Evolutionary conservation across 2,888 invertebrate species (phyloP).

Genomic region (Orthosia incerta): DNA sequence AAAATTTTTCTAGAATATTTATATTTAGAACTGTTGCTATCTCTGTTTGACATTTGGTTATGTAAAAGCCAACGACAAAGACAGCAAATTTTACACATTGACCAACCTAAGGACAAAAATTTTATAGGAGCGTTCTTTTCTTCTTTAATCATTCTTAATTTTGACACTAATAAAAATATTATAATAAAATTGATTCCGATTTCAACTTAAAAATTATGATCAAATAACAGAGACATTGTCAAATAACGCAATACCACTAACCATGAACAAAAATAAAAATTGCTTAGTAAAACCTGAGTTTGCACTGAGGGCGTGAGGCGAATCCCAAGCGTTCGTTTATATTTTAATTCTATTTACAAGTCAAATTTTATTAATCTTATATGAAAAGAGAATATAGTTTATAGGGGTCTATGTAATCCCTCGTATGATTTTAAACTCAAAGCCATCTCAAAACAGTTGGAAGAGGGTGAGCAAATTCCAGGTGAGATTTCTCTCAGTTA

Average conservation of each 20-base stretch:
- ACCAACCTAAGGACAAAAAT: conserved; percentile 40
- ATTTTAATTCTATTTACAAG: neutral
- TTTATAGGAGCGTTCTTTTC: conserved; percentile 28
- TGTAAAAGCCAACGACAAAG: conserved; percentile 14
- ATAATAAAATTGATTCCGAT: too few relatives aligned
- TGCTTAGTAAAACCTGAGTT: neutral
- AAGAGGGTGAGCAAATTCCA: neutral
- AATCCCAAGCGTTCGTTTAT: too few relatives aligned
- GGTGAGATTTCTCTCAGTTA: neutral
- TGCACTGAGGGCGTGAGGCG: neutral
- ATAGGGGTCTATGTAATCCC: neutral
- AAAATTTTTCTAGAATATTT: conserved; percentile 77
- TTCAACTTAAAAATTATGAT: neutral
- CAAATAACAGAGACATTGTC: too few relatives aligned
- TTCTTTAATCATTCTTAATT: too few relatives aligned
- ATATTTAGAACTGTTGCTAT: conserved; percentile 70
- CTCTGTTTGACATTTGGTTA: neutral
- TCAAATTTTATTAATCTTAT: neutral
- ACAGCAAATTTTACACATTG: neutral
- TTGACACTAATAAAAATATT: too few relatives aligned
- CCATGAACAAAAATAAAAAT: neutral
- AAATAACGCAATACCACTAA: neutral
- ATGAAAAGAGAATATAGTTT: too few relatives aligned
- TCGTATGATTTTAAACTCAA: neutral
- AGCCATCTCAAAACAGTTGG: neutral